phyloP scores from a whole-genome alignment of 1,140 invertebrate genomes.

The Listronotus bonariensis region DNA sequence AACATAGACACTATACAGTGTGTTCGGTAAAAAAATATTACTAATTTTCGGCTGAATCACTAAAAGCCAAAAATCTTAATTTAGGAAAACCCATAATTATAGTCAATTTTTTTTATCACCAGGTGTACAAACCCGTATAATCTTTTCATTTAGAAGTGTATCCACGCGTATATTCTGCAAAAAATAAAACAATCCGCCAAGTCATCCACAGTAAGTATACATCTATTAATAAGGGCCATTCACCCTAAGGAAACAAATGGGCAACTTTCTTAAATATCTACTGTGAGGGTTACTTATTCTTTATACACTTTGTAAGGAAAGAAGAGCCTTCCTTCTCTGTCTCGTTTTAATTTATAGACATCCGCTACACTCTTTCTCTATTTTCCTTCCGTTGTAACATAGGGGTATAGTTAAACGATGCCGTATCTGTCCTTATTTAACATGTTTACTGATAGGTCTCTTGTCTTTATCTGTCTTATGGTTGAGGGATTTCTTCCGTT shows the following conservation, averaged over 20 bases:
- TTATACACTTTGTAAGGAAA: constrained; percentile 15
- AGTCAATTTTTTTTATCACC: too few relatives aligned
- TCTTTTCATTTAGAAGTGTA: too few relatives aligned
- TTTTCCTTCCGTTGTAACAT: neutral
- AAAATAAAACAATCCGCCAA: constrained; percentile 19
- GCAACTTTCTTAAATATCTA: constrained; percentile 17
- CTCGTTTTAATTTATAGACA: constrained; percentile 1
- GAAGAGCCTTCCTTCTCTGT: neutral
- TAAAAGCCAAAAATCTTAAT: too few relatives aligned
- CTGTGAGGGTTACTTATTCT: constrained; percentile 26
- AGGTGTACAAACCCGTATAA: too few relatives aligned
- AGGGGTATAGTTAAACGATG: neutral
- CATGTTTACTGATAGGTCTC: too few relatives aligned
- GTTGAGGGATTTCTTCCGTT: too few relatives aligned
- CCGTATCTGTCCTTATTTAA: too few relatives aligned
- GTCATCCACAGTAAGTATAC: constrained; percentile 4
- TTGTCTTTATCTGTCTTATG: too few relatives aligned
- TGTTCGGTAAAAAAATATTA: too few relatives aligned
- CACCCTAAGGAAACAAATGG: constrained; percentile 9
- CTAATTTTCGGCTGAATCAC: too few relatives aligned
- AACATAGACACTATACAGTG: too few relatives aligned
- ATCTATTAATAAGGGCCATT: constrained; percentile 27
- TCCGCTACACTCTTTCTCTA: neutral
- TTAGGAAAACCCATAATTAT: too few relatives aligned
- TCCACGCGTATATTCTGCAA: neutral